Evolutionary conservation across 2,113 vertebrate genomes (phyloP).

Genomic region (Microcebus tavaratra): DNA sequence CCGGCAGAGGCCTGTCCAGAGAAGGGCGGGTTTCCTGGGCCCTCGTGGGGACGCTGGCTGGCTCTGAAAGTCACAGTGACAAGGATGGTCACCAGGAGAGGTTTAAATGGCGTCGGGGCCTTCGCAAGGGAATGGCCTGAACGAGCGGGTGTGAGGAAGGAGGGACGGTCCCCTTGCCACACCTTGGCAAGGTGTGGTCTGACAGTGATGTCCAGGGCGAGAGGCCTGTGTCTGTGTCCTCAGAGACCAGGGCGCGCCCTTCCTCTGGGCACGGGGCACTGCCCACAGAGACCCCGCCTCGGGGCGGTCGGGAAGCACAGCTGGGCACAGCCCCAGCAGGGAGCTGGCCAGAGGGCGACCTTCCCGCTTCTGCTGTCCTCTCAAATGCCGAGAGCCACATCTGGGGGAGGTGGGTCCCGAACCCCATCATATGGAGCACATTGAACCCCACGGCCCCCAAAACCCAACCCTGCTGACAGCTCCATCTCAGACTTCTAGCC

Average conservation of each 20-base stretch:
- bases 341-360: no score
- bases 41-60: no score
- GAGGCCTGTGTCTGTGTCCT: background rate
- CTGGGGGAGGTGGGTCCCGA: no score
- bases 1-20: background rate
- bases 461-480: no score
- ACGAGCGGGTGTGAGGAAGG: background rate
- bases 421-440: no score
- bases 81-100: background rate
- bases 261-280: background rate
- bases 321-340: no score
- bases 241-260: background rate
- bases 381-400: background rate
- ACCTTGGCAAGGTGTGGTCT: no score
- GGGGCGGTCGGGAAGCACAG: background rate
- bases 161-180: no score
- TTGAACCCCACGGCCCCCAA: no score
- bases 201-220: background rate
- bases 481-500: background rate
- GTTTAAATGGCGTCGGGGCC: rapidly evolving
- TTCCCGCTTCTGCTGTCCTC: no score
- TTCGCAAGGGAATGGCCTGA: rapidly evolving
- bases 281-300: no score
- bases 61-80: background rate
- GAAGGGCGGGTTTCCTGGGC: rapidly evolving